Base-by-base conservation (phyloP, 2,888 invertebrate genomes). In the Lysandra bellargus region DNA sequence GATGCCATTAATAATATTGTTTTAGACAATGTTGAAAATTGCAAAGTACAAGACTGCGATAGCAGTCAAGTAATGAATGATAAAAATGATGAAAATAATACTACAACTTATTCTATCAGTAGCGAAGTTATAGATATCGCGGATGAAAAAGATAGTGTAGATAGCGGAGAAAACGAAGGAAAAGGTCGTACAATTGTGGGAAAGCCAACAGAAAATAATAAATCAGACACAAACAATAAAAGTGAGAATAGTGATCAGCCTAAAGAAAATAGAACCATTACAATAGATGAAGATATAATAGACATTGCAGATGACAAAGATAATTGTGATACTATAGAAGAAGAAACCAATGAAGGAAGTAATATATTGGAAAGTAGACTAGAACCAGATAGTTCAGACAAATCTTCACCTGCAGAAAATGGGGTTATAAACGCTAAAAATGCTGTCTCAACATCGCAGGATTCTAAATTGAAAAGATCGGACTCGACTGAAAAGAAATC, bases 401-500 rank as follows among this genome's bases (percentile, higher is more conserved):
- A 80, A 23, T 23, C 44, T 12, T 9, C 23, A 30, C 12, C 9
- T 23, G 30, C 30, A 30, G 30, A 30, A 64, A 69, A 14, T 69
- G 69, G 17, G 14, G 33, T 37, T 33, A 17, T 33, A 2, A 23
- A 69, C 37, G 14, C 12, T n/a, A 30, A 6, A 64, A 64, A 14
- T 12, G 30, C 1, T 14, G 69, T 69, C 14, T 69, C 17, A 33
- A 30, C 14, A 5, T 5, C 23, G 7, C 53, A n/a, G 30, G 14
- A 30, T 30, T 30, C 30, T 12, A 53, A 23, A 33, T 53, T 53
- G 30, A 53, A 76, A 49, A 76, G 33, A 30, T 30, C 33, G 53
- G 57, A 76, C 1, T 30, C 75, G 82, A 57, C 81, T 84, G 73
- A 83, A 86, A 76, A 57, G 33, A 79, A 86, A 76, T 83, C 90